A percentile compares a stretch with the other conserved stretches of the same genome.
Evolutionary conservation across 2,888 invertebrate genomes (phyloP).

Genomic region (Esperia sulphurella): DNA sequence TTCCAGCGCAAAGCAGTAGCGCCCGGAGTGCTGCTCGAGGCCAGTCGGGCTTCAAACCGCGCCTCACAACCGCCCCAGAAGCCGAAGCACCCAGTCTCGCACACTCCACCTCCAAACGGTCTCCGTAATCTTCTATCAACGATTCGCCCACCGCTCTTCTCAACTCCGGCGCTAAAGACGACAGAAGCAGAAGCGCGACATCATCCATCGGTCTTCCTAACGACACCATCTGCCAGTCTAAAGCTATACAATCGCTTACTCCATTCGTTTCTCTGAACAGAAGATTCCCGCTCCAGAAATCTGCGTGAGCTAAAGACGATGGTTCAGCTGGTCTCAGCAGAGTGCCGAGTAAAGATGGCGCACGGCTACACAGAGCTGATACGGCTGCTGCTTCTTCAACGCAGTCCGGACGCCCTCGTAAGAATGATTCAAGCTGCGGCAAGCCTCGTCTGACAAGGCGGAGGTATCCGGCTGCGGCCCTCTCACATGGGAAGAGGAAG

Average conservation of each 20-base stretch:
- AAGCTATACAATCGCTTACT: conserved; percentile 82
- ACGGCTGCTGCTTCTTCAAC: conserved; percentile 81
- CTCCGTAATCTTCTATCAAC: conserved; percentile 85
- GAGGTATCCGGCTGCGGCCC: conserved; percentile 89
- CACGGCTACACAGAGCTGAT: conserved; percentile 82
- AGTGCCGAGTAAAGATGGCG: conserved; percentile 85
- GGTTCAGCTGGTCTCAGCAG: conserved; percentile 86
- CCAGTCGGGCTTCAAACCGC: conserved; percentile 78
- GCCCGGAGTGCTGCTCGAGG: conserved; percentile 86
- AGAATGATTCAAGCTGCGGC: conserved; percentile 86
- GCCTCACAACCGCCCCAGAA: conserved; percentile 70
- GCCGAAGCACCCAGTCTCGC: conserved; percentile 80
- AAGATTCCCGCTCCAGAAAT: conserved; percentile 91
- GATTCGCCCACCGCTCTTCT: conserved; percentile 81
- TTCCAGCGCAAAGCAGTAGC: conserved; percentile 88
- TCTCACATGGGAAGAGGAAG: conserved; percentile 87
- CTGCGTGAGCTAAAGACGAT: conserved; percentile 88
- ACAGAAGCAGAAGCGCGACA: conserved; percentile 84
- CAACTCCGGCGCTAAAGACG: conserved; percentile 85
- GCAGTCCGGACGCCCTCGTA: conserved; percentile 82
- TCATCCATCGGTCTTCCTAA: conserved; percentile 89
- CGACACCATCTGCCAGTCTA: conserved; percentile 93
- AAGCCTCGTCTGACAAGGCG: conserved; percentile 87
- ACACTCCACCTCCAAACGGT: conserved; percentile 80
- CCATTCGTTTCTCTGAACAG: conserved; percentile 80